Conservation (phyloP, 30 jellyfish, hydroid and myxozoan species). For the Nemopilema nomurai region DNA sequence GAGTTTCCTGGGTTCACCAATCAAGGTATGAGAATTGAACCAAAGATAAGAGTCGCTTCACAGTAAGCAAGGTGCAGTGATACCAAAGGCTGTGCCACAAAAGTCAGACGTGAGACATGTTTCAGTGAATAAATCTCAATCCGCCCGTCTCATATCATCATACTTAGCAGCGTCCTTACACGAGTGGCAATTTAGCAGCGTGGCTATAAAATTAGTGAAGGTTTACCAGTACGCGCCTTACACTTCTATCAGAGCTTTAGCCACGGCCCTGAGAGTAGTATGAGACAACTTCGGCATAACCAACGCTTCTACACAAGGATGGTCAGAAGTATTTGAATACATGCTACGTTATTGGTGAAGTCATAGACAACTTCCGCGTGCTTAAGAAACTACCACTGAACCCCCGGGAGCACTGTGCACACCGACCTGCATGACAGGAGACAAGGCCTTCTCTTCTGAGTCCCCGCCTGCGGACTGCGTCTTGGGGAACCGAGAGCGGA, state of each 20-base stretch:
- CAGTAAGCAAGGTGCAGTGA: no score
- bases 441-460: slow-evolving; percentile 68
- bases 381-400: background rate
- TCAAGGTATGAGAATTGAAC: background rate
- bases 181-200: background rate
- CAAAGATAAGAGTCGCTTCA: background rate
- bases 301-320: no score
- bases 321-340: no score
- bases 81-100: background rate
- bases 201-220: no score
- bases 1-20: background rate
- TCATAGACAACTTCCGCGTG: no score
- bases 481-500: slow-evolving; percentile 36
- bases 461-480: slow-evolving; percentile 26
- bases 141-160: slow-evolving; percentile 35
- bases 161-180: background rate
- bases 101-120: slow-evolving; percentile 6
- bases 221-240: no score
- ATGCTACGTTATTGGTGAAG: no score
- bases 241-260: no score
- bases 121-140: slow-evolving; percentile 16
- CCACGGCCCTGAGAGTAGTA: no score
- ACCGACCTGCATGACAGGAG: slow-evolving; percentile 94
- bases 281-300: no score
- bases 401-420: background rate